Evolutionary conservation across 2,888 invertebrate genomes (phyloP).

Genomic region (Rotaria socialis): DNA sequence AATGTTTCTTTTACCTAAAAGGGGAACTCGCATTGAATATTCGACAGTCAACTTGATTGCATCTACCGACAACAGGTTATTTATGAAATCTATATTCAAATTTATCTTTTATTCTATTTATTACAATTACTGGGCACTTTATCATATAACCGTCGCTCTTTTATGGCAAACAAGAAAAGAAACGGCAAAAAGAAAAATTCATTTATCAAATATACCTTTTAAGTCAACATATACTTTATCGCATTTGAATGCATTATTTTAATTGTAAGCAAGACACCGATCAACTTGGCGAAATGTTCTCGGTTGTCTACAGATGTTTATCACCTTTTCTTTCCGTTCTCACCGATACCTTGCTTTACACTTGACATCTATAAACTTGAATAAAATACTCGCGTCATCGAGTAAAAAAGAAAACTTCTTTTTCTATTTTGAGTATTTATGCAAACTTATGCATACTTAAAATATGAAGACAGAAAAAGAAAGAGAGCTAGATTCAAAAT

Average conservation of each 20-base stretch:
- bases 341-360: background rate
- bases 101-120: conserved; percentile 6
- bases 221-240: conserved; percentile 16
- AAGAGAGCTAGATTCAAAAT: background rate
- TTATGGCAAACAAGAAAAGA: background rate
- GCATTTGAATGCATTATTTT: background rate
- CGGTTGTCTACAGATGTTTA: background rate
- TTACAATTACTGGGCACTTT: background rate
- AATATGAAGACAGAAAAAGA: background rate
- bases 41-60: background rate
- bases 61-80: background rate
- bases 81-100: background rate
- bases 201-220: background rate
- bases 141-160: background rate
- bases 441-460: background rate
- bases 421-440: background rate
- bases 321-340: background rate
- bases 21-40: background rate
- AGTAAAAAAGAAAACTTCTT: background rate
- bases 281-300: background rate
- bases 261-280: background rate
- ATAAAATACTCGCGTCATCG: background rate
- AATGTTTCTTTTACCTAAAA: background rate
- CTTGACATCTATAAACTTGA: background rate
- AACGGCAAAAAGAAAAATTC: background rate